Percentiles rank a stretch among this genome's conserved stretches.
phyloP scores from a whole-genome alignment of 1,140 invertebrate genomes.

The Caerostris darwini region DNA sequence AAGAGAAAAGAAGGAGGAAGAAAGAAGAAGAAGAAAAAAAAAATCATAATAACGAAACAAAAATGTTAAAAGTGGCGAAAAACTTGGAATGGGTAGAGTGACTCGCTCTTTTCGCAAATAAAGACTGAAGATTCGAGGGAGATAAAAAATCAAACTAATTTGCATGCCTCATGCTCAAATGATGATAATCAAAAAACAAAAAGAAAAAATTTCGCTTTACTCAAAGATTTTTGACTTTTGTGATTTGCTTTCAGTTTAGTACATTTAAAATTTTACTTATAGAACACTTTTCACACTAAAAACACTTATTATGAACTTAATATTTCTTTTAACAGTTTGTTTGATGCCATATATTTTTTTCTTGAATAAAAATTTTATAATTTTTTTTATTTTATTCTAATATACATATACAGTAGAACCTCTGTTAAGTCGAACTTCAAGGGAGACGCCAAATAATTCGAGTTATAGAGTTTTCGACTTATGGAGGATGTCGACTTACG shows the following conservation, averaged over 20 bases:
- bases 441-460: too few relatives aligned
- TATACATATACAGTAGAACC: too few relatives aligned
- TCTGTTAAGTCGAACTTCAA: too few relatives aligned
- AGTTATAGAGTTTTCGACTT: too few relatives aligned
- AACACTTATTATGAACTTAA: too few relatives aligned
- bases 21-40: neutral
- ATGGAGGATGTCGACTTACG: too few relatives aligned
- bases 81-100: neutral
- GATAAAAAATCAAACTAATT: conserved; percentile 51
- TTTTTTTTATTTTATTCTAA: too few relatives aligned
- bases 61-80: neutral
- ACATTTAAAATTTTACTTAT: neutral
- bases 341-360: too few relatives aligned
- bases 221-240: neutral
- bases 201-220: neutral
- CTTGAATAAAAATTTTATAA: too few relatives aligned
- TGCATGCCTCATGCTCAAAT: conserved; percentile 54
- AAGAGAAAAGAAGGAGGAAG: neutral
- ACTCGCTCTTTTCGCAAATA: conserved; percentile 6
- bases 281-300: too few relatives aligned
- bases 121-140: neutral
- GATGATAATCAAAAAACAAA: conserved; percentile 12
- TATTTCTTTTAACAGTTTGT: too few relatives aligned
- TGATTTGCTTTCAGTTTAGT: neutral
- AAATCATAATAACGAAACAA: neutral